Evolutionary conservation across 2,113 vertebrate species (phyloP).

Genomic region (Pollimyrus isidori): DNA sequence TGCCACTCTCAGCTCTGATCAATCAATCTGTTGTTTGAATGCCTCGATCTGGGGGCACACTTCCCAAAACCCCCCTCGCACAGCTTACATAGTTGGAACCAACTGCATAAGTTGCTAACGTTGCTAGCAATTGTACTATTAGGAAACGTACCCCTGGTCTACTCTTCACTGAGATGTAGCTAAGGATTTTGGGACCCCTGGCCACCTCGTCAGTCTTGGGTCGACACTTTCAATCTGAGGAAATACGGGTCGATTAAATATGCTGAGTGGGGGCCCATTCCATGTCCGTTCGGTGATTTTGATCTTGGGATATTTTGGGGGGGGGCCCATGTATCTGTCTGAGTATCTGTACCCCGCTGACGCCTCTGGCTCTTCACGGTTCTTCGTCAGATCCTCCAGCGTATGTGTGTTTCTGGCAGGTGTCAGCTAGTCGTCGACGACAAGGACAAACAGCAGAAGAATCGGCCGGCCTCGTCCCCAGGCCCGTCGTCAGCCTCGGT

Average conservation of each 20-base stretch:
- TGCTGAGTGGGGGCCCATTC: neutral
- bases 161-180: neutral
- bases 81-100: neutral
- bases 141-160: neutral
- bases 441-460: constrained; percentile 71
- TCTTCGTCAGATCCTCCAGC: neutral
- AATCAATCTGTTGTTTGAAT: neutral
- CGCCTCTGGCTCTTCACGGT: neutral
- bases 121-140: neutral
- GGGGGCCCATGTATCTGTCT: neutral
- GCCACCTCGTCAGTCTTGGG: neutral
- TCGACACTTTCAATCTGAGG: neutral
- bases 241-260: neutral
- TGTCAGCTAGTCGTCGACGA: constrained; percentile 81
- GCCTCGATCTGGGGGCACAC: neutral
- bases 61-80: neutral
- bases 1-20: neutral
- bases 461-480: constrained; percentile 48
- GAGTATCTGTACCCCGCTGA: neutral
- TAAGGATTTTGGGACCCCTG: neutral
- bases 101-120: no score
- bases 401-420: constrained; percentile 47
- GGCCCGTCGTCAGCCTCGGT: constrained; percentile 29
- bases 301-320: neutral
- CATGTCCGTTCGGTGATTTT: neutral